Evolutionary conservation across 35 echinoderm and acorn worm species (phyloP), one percentile per base, ranked within the genome.

Genomic region (Lytechinus variegatus): DNA sequence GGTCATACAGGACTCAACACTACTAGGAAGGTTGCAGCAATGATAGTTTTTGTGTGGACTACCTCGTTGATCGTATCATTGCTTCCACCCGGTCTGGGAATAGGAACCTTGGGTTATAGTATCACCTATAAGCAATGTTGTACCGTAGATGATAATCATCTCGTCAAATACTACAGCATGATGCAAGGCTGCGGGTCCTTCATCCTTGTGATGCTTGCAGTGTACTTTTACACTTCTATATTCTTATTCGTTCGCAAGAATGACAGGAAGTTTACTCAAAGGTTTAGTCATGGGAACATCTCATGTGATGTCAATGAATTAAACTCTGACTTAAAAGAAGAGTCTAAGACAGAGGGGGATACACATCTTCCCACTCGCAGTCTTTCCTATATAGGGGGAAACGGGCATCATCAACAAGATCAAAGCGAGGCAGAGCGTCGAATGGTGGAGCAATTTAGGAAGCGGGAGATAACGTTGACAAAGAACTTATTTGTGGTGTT

Each of bases 21-120:
- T 79, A 16, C 66, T 79, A 8, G 66, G n/a, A 79, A 79, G 1
- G 55, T 97, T 13, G 71, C 94, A 9, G 90, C 91, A 28, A 92
- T 97, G 61, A 66, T 97, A 10, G 61, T 28, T 29, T 55, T 97
- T 92, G 61, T 87, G 44, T 97, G 94, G 96, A 87, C 61, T n/a
- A 9, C 94, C 21, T 94, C 96, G 61, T 57, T 94, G 6, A 10
- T 95, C 9, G n/a, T 89, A 9, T 79, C 92, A 28, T 97, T 95
- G 58, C 12, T 97, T 52, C 96, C 96, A n/a, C 58, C 96, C n/a
- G 52, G 93, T 21, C 71, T 95, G 1, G 96, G 95, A 27, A 54
- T 97, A n/a, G 96, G 96, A 4, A 29, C 92, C 19, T 79, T 97
- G 5, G 96, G 96, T 24, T 97, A 97, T 89, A 72, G 90, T 12